Conservation (phyloP, 1,140 invertebrate genomes). For the Magallana angulata region DNA sequence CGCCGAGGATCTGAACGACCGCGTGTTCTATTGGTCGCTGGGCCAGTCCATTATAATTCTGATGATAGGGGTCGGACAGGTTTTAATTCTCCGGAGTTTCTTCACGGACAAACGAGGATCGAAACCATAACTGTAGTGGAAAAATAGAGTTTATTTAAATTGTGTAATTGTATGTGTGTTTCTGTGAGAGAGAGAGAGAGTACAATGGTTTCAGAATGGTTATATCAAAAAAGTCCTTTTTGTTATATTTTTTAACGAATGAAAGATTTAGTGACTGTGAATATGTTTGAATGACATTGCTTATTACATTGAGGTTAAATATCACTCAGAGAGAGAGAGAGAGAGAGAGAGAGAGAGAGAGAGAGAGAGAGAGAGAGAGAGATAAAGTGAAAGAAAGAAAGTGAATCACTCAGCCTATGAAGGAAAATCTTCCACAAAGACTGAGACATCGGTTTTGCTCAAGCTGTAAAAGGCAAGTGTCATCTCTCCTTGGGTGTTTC, state of each 20-base stretch:
- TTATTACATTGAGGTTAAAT: no score
- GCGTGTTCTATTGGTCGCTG: slow-evolving; percentile 95
- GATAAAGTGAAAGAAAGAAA: not conserved
- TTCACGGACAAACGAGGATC: slow-evolving; percentile 63
- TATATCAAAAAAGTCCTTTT: no score
- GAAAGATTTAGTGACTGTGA: no score
- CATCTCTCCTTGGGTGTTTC: no score
- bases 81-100: slow-evolving; percentile 86
- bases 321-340: no score
- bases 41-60: slow-evolving; percentile 93
- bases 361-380: no score
- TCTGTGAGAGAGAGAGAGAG: not conserved
- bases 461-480: no score
- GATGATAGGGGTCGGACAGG: slow-evolving; percentile 91
- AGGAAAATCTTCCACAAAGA: no score
- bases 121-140: not conserved
- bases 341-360: no score
- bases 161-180: not conserved
- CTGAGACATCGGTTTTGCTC: no score
- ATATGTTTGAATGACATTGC: no score
- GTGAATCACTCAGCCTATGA: not conserved
- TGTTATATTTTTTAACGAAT: no score
- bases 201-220: not conserved
- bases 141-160: not conserved
- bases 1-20: slow-evolving; percentile 97